Evolutionary conservation across 1,140 invertebrate species (phyloP), one percentile per base, ranked within the genome.

Genomic region (Ceratina japonica): DNA sequence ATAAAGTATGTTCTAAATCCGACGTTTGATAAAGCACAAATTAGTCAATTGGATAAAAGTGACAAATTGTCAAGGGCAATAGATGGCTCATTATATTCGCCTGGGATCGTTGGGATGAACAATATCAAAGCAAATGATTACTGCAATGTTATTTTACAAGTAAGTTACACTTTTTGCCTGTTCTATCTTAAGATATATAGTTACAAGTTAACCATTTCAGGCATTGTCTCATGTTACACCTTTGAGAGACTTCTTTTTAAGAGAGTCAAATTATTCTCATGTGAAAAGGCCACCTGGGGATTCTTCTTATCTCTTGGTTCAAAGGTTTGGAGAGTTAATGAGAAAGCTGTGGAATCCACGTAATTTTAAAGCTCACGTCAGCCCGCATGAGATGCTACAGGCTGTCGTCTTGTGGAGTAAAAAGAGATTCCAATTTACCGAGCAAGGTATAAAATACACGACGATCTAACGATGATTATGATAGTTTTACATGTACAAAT

Each of bases 41-140:
- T 99, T 81, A 90, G 92, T 37, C 94, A 94, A 44, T 90, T 99
- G 81, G 98, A 99, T 89, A 94, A 91, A 15, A 96, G 95, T 89
- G 95, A 96, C 10, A 99, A 98, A 90, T 93, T 98, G 90, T 98
- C 97, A 0, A 94, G 98, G 89, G 98, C 99, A 13, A 99, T 99
- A 87, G 98, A 99, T 93, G 98, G 98, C 15, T 98, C 97, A 0
- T 95, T 98, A 86, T 99, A 99, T 91, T 95, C 97, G 83, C 98
- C 99, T 27, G 99, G 98, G 54, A 98, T 99, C 89, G 97, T 98
- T 44, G 99, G 99, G 2, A 93, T 99, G 24, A 99, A 99, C 90
- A 99, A 99, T 92, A 99, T 99, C 81, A 99, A 99, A 93, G 97
- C 97, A 2, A 99, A 99, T 94, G 99, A 99, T 92, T 99, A 99